Evolutionary conservation across 2,888 invertebrate genomes (phyloP).

Genomic region (Cephus pulcher): DNA sequence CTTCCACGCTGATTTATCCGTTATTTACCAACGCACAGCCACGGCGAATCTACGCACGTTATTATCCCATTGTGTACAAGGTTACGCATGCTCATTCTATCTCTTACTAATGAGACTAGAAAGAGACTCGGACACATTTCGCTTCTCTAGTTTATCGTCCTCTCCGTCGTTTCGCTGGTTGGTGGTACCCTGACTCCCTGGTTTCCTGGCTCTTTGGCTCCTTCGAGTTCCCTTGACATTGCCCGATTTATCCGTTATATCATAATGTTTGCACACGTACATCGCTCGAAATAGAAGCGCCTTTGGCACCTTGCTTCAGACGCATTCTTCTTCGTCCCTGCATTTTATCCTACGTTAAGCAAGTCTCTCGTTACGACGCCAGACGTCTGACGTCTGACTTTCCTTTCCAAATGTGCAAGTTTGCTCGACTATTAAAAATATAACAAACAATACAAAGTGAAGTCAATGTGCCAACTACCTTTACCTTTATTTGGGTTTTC

Average conservation of each 20-base stretch:
- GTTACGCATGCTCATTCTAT: not conserved
- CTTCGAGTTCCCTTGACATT: conserved; percentile 1
- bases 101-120: not conserved
- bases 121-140: not conserved
- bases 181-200: not conserved
- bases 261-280: not conserved
- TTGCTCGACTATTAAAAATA: not conserved
- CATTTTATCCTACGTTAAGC: not conserved
- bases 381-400: not conserved
- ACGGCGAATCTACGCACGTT: not conserved
- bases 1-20: conserved; percentile 6
- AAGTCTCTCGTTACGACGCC: not conserved
- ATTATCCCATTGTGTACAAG: not conserved
- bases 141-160: not conserved
- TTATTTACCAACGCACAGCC: conserved; percentile 4
- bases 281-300: not conserved
- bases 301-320: not conserved
- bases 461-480: not conserved
- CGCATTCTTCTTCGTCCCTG: not conserved
- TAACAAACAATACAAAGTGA: not conserved
- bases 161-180: not conserved
- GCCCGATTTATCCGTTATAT: not conserved
- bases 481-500: not conserved
- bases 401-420: not conserved
- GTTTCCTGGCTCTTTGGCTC: not conserved